Conservation (phyloP, 2,888 invertebrate genomes). For the Limenitis camilla region DNA sequence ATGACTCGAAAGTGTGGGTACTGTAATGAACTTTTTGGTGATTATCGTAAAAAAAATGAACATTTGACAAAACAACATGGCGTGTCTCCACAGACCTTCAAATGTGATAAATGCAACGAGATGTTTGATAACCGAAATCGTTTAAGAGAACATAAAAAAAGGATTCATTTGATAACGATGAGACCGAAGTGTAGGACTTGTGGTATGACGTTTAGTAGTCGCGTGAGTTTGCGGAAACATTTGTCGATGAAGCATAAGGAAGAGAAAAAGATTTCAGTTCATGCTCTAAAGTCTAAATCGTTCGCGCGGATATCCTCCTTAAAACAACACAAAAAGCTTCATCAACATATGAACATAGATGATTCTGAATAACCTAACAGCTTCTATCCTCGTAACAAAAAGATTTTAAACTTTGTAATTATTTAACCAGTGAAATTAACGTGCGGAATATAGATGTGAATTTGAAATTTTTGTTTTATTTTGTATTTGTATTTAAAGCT, state of each 20-base stretch:
- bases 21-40: constrained; percentile 28
- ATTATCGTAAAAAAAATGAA: constrained; percentile 24
- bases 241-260: constrained; percentile 46
- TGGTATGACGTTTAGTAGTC: constrained; percentile 40
- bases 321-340: constrained; percentile 13
- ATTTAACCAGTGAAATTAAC: background rate
- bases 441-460: background rate
- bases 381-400: too few species aligned
- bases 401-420: background rate
- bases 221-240: constrained; percentile 43
- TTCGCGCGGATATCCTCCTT: constrained; percentile 28
- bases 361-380: background rate
- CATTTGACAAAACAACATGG: constrained; percentile 29
- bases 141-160: constrained; percentile 24
- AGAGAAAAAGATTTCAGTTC: constrained; percentile 41
- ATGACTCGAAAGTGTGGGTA: constrained; percentile 28
- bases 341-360: constrained; percentile 19
- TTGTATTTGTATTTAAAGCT: background rate
- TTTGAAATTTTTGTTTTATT: background rate
- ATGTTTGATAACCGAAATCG: constrained; percentile 22
- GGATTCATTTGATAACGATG: constrained; percentile 29
- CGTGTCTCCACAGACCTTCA: constrained; percentile 9
- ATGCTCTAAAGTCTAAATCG: constrained; percentile 39
- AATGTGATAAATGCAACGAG: constrained; percentile 29
- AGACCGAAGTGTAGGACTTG: constrained; percentile 28